phyloP scores from a whole-genome alignment of 2,113 vertebrate genomes.

The Tamias sibiricus region DNA sequence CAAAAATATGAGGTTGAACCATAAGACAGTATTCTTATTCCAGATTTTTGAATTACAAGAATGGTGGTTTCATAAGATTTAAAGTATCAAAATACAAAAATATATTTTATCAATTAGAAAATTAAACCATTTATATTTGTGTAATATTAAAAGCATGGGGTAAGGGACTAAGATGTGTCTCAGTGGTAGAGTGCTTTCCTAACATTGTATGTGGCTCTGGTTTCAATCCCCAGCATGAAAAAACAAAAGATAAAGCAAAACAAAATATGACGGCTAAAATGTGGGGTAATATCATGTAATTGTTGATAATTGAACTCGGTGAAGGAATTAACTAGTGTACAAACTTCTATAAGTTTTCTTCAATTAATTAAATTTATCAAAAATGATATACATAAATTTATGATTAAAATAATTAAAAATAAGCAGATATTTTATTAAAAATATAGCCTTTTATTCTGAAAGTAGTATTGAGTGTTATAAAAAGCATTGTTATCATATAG shows the following conservation, averaged over 20 bases:
- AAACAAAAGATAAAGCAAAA: no score
- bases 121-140: neutral
- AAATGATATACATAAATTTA: neutral
- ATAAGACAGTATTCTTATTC: neutral
- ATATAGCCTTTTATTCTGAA: neutral
- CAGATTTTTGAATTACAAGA: neutral
- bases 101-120: neutral
- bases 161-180: no score
- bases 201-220: no score
- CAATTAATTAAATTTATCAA: neutral
- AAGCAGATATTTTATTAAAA: neutral
- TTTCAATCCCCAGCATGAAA: no score
- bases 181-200: no score
- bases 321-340: neutral
- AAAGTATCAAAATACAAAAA: conserved; percentile 5
- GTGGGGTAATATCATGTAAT: neutral
- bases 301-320: neutral
- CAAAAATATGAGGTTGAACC: neutral
- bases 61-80: neutral
- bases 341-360: neutral
- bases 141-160: neutral
- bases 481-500: neutral
- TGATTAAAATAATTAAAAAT: neutral
- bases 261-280: no score
- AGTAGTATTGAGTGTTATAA: neutral